Conservation (phyloP, 1,140 invertebrate species). For the Drosophila punjabiensis region DNA sequence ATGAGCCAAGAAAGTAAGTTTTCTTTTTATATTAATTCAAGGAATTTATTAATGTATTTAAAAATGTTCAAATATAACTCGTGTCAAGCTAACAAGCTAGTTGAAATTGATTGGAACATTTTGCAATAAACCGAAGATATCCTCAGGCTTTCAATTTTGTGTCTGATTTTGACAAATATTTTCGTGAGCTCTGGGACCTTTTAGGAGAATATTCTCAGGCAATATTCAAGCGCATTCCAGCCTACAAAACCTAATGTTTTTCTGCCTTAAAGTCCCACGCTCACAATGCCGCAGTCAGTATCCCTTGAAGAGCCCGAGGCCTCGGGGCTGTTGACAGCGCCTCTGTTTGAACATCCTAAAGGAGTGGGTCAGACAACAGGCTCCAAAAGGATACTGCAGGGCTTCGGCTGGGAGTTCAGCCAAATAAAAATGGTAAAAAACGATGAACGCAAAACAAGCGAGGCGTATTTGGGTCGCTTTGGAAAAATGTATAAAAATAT, state of each 20-base stretch:
- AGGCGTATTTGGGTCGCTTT: slow-evolving; percentile 9
- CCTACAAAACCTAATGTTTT: slow-evolving; percentile 3
- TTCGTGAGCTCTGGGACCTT: slow-evolving; percentile 1
- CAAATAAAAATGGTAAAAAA: slow-evolving; percentile 19
- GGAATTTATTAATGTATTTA: not conserved
- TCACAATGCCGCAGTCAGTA: slow-evolving; percentile 19
- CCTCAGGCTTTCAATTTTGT: slow-evolving; percentile 23
- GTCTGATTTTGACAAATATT: slow-evolving; percentile 38
- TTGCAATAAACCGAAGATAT: not conserved
- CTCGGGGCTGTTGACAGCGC: slow-evolving; percentile 26
- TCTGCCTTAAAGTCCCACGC: slow-evolving; percentile 17
- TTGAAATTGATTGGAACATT: not conserved
- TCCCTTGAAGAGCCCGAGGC: slow-evolving; percentile 22
- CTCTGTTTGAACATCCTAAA: slow-evolving; percentile 37
- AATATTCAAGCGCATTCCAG: slow-evolving; percentile 5
- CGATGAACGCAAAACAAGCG: slow-evolving; percentile 1
- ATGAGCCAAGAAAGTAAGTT: not conserved
- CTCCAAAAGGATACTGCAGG: slow-evolving; percentile 25
- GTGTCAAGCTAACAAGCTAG: not conserved
- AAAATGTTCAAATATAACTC: not conserved
- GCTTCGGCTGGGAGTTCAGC: slow-evolving; percentile 5
- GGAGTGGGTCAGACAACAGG: slow-evolving; percentile 42
- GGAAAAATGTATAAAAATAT: not conserved
- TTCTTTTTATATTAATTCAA: not conserved
- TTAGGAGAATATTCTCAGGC: not conserved